Percentiles rank a stretch among this genome's conserved stretches.
These are phyloP conservation scores for Sepiola atlantica DNA, from an alignment of 2,888 invertebrate genomes.

Conservation along the genomic window DNA sequence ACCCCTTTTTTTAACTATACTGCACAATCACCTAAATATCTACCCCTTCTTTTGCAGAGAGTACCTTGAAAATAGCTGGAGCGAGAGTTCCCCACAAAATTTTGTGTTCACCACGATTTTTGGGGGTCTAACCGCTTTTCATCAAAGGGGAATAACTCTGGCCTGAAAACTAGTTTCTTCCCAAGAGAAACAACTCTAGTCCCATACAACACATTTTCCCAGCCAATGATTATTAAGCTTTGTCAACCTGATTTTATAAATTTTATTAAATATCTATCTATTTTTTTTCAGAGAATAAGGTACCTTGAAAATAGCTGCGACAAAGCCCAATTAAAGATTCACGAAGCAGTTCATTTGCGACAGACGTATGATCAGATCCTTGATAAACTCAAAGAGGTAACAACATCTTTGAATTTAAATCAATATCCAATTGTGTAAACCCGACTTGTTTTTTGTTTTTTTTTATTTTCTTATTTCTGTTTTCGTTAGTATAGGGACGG, in stretches of 20 bases:
- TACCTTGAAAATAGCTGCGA: slow-evolving; percentile 73
- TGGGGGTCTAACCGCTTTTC: no score
- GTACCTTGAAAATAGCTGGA: slow-evolving; percentile 72
- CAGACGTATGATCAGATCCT: slow-evolving; percentile 74
- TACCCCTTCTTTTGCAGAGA: slow-evolving; percentile 46
- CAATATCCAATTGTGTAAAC: neutral
- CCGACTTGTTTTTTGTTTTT: neutral
- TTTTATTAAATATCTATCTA: neutral
- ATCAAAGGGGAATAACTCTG: no score
- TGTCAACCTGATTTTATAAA: no score
- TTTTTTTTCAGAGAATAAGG: slow-evolving; percentile 65
- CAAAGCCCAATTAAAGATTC: slow-evolving; percentile 73
- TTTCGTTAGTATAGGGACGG: no score
- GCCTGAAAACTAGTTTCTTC: no score
- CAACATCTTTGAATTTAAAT: slow-evolving; percentile 42
- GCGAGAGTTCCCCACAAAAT: no score
- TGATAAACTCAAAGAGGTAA: slow-evolving; percentile 69
- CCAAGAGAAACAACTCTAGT: no score
- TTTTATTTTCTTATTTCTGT: no score
- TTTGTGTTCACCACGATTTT: no score
- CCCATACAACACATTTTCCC: no score
- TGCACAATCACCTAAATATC: neutral
- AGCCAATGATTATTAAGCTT: no score
- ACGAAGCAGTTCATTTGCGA: slow-evolving; percentile 74
- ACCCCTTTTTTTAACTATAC: neutral